Base-by-base conservation (phyloP, 2,888 invertebrate species). In the Thera obeliscata region DNA sequence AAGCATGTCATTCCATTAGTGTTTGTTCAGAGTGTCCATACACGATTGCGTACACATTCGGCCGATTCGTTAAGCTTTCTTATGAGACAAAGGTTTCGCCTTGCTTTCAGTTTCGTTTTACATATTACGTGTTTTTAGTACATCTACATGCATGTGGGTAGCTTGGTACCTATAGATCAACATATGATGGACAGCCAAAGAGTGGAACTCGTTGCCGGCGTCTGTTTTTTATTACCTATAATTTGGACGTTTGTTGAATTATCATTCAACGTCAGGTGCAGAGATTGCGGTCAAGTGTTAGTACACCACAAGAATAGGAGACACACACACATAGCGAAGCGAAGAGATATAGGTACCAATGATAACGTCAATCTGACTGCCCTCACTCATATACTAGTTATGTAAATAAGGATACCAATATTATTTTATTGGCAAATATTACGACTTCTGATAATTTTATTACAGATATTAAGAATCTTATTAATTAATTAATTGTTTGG, bases 61-160 rank as follows among this genome's bases (percentile, higher is more conserved):
- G 70, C 59, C 61, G 66, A 87, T 87, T 87, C 71, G 87, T 74
- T 74, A 86, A 81, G 87, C 87, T 87, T 87, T 87, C 86, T 75
- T 80, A 61, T 69, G 68, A 70, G 52, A 71, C 74, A 72, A 76
- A 75, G 74, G 58, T 56, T 72, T 64, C 41, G 63, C 55, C 56
- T 71, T 72, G 64, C 74, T 72, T 70, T 71, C 66, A 69, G 67
- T 71, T 69, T 64, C 54, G 56, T 64, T 69, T 69, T 41, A 67
- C 58, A 4, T 59, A 49, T 33, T 46, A 43, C 7, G 35, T 50
- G 6, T 7, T 38, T 59, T 59, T n/a, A 43, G 43, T 43, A 46
- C 43, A 46, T 2, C 9, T 46, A 7, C 9, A 9, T 43, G 7
- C 43, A 43, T 8, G 8, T 46, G 8, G 43, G 9, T 9, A 46